phyloP scores from a whole-genome alignment of 2,113 vertebrate genomes.

The Anolis sagrei region DNA sequence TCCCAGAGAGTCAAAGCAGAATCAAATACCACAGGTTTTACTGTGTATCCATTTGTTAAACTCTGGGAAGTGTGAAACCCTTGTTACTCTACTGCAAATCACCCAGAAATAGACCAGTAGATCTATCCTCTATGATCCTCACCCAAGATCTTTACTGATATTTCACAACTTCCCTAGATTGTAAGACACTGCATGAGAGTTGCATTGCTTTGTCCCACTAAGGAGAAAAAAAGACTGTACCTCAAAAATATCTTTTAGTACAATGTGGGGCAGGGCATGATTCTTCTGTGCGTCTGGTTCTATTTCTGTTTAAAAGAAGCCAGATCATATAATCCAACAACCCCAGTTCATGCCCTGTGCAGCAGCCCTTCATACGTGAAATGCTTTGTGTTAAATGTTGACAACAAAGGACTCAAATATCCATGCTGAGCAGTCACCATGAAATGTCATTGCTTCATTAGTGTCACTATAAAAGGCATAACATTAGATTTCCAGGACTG shows the following conservation, averaged over 20 bases:
- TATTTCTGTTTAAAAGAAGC: neutral
- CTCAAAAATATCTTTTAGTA: neutral
- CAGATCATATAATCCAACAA: neutral
- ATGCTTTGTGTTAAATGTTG: constrained; percentile 11
- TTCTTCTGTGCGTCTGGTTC: neutral
- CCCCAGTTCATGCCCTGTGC: neutral
- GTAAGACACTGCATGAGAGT: neutral
- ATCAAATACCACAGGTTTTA: too few relatives aligned
- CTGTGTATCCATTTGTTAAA: too few relatives aligned
- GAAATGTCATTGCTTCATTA: constrained; percentile 39
- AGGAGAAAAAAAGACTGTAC: neutral
- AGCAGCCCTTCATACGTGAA: constrained; percentile 7
- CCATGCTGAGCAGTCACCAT: constrained; percentile 16
- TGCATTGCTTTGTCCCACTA: too few relatives aligned
- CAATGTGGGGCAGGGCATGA: too few relatives aligned
- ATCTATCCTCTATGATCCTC: too few relatives aligned
- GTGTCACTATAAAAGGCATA: constrained; percentile 31
- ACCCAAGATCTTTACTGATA: neutral
- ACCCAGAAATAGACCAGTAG: neutral
- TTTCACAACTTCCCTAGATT: neutral
- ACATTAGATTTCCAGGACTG: constrained; percentile 25
- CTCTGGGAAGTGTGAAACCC: too few relatives aligned
- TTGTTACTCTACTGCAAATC: neutral
- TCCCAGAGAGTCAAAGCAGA: too few relatives aligned
- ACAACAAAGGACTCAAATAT: constrained; percentile 21